Evolutionary conservation across 23 tunicate species (phyloP), one percentile per base, ranked within the genome.

Genomic region (Clavelina lepadiformis): DNA sequence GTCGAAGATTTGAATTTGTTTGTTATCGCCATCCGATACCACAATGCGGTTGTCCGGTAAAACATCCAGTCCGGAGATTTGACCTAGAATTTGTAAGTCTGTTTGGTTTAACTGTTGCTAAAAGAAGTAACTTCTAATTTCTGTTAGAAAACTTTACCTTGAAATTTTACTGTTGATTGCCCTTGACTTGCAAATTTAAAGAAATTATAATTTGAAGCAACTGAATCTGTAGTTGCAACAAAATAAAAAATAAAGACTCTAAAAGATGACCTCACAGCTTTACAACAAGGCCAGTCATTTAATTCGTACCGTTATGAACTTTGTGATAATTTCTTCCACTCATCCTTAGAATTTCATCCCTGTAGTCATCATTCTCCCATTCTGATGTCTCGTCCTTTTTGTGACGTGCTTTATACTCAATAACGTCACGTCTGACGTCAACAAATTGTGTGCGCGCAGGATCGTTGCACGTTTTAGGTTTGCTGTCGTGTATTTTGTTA

Each of bases 21-120:
- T 70, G 82, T 86, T 86, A 70, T 78, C 83, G 73, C 95, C 69
- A 63, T 86, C 95, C 22, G 79, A 53, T n/a, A 72, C 62, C 18
- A 77, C 76, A 25, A 86, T 65, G 35, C 72, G 67, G 8, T 72
- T 69, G 34, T 77, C 69, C 6, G 30, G n/a, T 0, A 77, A 71
- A 26, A 86, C 11, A 33, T 56, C 79, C 0, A 86, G 71, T 7
- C 95, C 95, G n/a, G 95, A 86, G 19, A 82, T 75, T 6, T 75
- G 74, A 5, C 82, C 82, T 77, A 56, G 15, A 18, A 15, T n/a
- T n/a, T n/a, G 61, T 56, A 24, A 56, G 0, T 0, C 27, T 20
- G n/a, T 11, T 55, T 11, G 61, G 24, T 55, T 13, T 55, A 55
- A 21, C 21, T 20, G 21, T 20, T 23, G 61, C n/a, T 55, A 20